Conservation (phyloP, 2,113 vertebrate genomes). For the Enhydra lutris region DNA sequence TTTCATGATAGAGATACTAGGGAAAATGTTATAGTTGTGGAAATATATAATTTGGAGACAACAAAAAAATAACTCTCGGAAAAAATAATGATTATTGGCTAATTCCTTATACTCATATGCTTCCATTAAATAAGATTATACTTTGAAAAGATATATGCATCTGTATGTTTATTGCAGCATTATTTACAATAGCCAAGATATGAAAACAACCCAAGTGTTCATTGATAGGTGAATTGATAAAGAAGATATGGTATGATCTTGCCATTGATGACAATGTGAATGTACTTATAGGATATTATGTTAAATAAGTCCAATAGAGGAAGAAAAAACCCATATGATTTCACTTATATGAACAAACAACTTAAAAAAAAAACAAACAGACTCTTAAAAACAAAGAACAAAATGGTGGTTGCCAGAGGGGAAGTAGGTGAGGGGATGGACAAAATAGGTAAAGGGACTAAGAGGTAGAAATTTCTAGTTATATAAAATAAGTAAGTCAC, state of each 20-base stretch:
- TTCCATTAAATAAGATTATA: neutral
- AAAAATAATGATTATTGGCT: neutral
- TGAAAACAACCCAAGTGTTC: neutral
- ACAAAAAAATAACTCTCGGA: neutral
- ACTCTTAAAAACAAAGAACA: neutral
- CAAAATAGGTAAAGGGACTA: neutral
- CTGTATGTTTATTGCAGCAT: neutral
- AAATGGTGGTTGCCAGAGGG: neutral
- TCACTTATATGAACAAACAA: neutral
- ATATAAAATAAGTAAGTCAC: neutral
- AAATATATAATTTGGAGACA: neutral
- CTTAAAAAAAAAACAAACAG: neutral
- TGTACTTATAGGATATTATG: neutral
- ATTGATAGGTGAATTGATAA: neutral
- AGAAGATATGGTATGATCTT: neutral
- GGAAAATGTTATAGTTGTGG: neutral
- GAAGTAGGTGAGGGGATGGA: neutral
- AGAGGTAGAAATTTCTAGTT: neutral
- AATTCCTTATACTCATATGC: neutral
- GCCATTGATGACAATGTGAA: neutral
- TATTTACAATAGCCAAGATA: neutral
- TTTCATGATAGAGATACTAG: neutral
- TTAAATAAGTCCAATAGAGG: neutral
- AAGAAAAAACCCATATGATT: neutral
- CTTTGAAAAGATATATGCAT: neutral